Percentiles rank a stretch among this genome's conserved stretches.
phyloP scores from a whole-genome alignment of 2,888 invertebrate species.

The Ornithoptera priamus region DNA sequence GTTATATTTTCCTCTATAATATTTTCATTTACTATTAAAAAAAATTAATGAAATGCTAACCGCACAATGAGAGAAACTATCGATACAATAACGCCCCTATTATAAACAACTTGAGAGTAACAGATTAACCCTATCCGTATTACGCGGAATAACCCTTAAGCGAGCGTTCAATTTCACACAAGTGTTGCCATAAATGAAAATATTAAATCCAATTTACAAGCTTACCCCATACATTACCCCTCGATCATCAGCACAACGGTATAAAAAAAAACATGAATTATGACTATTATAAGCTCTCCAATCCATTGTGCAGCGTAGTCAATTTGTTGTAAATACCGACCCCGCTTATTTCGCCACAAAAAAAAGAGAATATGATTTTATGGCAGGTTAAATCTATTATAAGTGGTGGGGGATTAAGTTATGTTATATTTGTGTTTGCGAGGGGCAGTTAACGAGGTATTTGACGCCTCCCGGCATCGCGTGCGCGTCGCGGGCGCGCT shows the following conservation, averaged over 20 bases:
- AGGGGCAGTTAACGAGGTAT: conserved; percentile 74
- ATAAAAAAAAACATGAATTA: conserved; percentile 68
- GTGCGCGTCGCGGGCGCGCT: conserved; percentile 55
- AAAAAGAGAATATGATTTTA: conserved; percentile 72
- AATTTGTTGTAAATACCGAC: conserved; percentile 64
- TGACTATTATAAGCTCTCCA: conserved; percentile 73
- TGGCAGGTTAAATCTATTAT: conserved; percentile 79
- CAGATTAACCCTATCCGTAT: conserved; percentile 65
- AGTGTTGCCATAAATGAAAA: conserved; percentile 73
- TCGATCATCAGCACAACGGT: conserved; percentile 57
- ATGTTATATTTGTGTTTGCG: conserved; percentile 76
- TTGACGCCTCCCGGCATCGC: conserved; percentile 71
- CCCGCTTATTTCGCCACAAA: conserved; percentile 69
- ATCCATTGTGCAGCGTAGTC: conserved; percentile 69
- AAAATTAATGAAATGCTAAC: conserved; percentile 6
- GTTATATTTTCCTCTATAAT: background rate
- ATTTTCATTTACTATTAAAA: background rate
- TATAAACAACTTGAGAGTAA: conserved; percentile 48
- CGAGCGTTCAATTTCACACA: conserved; percentile 77
- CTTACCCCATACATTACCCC: conserved; percentile 62
- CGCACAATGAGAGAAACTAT: conserved; percentile 22
- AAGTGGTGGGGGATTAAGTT: conserved; percentile 76
- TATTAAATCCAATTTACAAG: conserved; percentile 78
- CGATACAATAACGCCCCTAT: conserved; percentile 37
- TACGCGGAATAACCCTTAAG: conserved; percentile 57